These are phyloP conservation scores for Agrilus mali DNA, from an alignment of 2,888 invertebrate species.

Conservation along the genomic window DNA sequence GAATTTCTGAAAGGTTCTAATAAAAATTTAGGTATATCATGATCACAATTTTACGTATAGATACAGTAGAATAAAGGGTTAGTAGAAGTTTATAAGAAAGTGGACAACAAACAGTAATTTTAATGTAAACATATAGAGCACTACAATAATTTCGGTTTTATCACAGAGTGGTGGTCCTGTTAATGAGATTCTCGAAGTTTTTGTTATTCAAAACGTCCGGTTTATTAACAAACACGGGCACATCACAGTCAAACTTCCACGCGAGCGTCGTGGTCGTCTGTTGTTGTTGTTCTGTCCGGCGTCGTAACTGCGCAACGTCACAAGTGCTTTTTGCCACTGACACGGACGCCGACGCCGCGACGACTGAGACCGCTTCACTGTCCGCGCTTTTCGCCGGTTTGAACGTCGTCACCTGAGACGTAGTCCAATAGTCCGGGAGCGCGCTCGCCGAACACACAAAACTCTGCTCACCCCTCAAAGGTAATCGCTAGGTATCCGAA, in stretches of 20 bases:
- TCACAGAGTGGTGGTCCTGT: slow-evolving; percentile 35
- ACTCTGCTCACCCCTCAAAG: slow-evolving; percentile 23
- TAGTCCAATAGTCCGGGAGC: slow-evolving; percentile 29
- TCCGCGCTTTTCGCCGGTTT: slow-evolving; percentile 23
- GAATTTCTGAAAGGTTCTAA: too few relatives aligned
- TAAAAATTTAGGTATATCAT: too few relatives aligned
- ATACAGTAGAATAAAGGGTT: slow-evolving; percentile 2
- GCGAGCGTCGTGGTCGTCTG: slow-evolving; percentile 52
- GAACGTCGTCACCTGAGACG: slow-evolving; percentile 25
- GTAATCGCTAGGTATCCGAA: slow-evolving; percentile 39
- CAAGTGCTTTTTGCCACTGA: slow-evolving; percentile 63
- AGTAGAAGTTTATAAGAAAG: slow-evolving; percentile 8
- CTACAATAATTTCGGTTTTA: slow-evolving; percentile 13
- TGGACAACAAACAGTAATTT: slow-evolving; percentile 6
- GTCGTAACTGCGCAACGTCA: slow-evolving; percentile 61
- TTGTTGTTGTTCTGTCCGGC: slow-evolving; percentile 74
- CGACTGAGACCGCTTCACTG: slow-evolving; percentile 27
- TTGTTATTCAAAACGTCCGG: slow-evolving; percentile 30
- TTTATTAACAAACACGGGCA: slow-evolving; percentile 29
- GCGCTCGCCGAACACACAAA: slow-evolving; percentile 31
- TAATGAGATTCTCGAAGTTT: slow-evolving; percentile 29
- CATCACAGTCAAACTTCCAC: slow-evolving; percentile 36
- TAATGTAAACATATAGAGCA: too few relatives aligned
- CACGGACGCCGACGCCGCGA: slow-evolving; percentile 34
- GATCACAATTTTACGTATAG: slow-evolving; percentile 1